phyloP scores from a whole-genome alignment of 1,140 invertebrate genomes.

The Ylistrum balloti region DNA sequence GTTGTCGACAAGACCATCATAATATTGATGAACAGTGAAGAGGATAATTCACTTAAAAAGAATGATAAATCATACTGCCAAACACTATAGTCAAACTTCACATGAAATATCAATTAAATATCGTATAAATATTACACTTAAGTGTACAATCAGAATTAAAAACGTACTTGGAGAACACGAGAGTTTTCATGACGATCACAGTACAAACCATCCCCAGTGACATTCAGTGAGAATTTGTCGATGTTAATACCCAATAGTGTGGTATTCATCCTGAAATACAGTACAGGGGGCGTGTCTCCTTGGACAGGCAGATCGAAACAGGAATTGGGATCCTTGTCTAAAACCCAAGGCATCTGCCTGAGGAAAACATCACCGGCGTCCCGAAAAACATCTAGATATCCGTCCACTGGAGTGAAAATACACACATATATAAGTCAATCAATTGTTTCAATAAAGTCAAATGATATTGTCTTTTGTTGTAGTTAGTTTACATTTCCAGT shows the following conservation, averaged over 20 bases:
- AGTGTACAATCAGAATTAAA: too few species aligned
- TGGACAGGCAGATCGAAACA: conserved; percentile 56
- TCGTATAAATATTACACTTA: too few species aligned
- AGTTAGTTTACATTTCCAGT: too few species aligned
- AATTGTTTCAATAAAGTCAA: too few species aligned
- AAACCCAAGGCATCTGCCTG: neutral
- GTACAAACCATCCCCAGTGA: conserved; percentile 51
- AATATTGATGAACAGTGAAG: too few species aligned
- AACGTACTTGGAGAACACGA: conserved; percentile 53
- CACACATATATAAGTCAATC: too few species aligned
- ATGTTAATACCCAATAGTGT: conserved; percentile 48
- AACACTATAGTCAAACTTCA: too few species aligned
- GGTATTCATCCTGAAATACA: conserved; percentile 58
- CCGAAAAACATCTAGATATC: conserved; percentile 56
- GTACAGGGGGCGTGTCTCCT: conserved; percentile 52
- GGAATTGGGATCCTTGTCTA: conserved; percentile 45
- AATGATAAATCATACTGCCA: too few species aligned
- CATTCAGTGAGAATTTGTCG: conserved; percentile 48
- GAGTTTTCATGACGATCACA: conserved; percentile 43
- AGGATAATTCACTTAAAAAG: too few species aligned
- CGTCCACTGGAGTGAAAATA: conserved; percentile 47
- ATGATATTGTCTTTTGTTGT: too few species aligned
- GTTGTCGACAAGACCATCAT: too few species aligned
- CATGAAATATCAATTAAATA: too few species aligned
- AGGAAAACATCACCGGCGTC: conserved; percentile 2